Evolutionary conservation across 2,888 invertebrate species (phyloP), one percentile per base, ranked within the genome.

Genomic region (Thyatira batis): DNA sequence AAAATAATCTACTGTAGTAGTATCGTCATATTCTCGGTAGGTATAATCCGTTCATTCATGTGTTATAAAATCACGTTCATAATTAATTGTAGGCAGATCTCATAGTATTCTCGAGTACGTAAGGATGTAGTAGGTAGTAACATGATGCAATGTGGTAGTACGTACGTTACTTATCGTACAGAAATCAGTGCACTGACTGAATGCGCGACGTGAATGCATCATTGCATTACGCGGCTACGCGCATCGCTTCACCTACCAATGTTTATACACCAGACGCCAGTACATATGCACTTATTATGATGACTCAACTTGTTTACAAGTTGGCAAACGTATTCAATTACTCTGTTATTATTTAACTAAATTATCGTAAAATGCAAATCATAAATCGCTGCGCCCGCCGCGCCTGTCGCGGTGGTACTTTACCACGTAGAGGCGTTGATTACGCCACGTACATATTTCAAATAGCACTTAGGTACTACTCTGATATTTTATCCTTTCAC

Each of bases 281-380:
- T 55, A 51, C 55, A 39, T 57, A 57, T 51, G 50, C 60, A 58
- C 54, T 52, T 52, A 59, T 65, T 57, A 52, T 60, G 52, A 69
- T 85, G 80, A 84, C 78, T 81, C 78, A 79, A 79, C 76, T 63
- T 77, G 76, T 79, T 80, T 82, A 80, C 74, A 64, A 67, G 68
- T 58, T 68, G 67, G 57, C 55, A 61, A 63, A 65, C 69, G 66
- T 63, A 62, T 75, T 79, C 78, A 80, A 79, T 82, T 78, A 71
- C 77, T 77, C 11, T 1, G 17, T n/a, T 39, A 69, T 78, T 76
- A 79, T 82, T 84, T 83, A 73, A 78, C 73, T 70, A 80, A 84
- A 85, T 83, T 80, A 81, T 81, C 74, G 77, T 84, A 78, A 71
- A 80, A 75, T 76, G 78, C 82, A 76, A 79, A 73, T 69, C 63